Evolutionary conservation across 1,140 invertebrate genomes (phyloP), one percentile per base, ranked within the genome.

Genomic region (Scaptomyza graminum): DNA sequence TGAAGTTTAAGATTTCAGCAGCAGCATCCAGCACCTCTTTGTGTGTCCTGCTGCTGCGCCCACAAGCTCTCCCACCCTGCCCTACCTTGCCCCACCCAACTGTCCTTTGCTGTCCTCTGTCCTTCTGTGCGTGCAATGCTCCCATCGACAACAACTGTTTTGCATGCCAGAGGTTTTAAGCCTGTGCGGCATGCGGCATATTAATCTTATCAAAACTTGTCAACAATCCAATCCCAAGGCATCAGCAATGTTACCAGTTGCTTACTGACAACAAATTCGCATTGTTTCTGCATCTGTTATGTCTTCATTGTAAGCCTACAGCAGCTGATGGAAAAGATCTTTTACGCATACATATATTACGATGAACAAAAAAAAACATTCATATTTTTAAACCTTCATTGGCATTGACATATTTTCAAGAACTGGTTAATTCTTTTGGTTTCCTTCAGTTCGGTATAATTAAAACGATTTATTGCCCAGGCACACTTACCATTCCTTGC

Each of bases 171-270:
- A 62, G 59, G 59, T 74, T 55, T 61, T 64, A 62, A 77, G 61
- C 74, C 73, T 60, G 78, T 70, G 67, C 75, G 64, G 71, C 83
- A 87, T 70, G 67, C 75, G 64, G 71, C 83, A 87, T 87, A 87
- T 87, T 89, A 83, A 87, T 87, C 83, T 87, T 87, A 87, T 88
- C 83, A 79, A 81, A 88, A 87, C 83, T 87, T 87, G 84, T 87
- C 83, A 87, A 74, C 83, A 88, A 76, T 79, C 79, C 70, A 64
- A 70, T 68, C 43, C 74, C 81, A 85, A 65, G 60, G 46, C 69
- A 67, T 63, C 52, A 41, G 37, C 37, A 41, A 41, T 41, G 11
- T n/a, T n/a, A 41, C 37, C 49, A 56, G 55, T 49, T 34, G 60
- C 34, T 41, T 18, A 70, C 66, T 87, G 82, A 85, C 82, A 88